Base-by-base conservation (phyloP, 2,888 invertebrate species). In the Quadriops clusia region DNA sequence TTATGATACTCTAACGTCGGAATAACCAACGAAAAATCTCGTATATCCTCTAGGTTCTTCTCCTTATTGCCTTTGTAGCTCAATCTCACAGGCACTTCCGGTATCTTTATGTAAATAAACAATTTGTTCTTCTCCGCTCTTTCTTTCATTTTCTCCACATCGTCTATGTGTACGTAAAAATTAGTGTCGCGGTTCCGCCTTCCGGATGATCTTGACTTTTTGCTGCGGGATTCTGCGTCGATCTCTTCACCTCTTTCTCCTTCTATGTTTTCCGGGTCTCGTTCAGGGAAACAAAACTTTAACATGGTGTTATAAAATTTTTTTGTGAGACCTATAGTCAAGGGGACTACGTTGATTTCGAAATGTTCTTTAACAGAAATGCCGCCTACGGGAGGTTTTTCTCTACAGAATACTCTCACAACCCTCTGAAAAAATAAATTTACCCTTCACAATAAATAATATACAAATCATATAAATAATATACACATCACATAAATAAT, bases 351-450 rank as follows among this genome's bases (percentile, higher is more conserved):
- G 63, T 95, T 95, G 41, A 97, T 91, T 66, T 98, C 98, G 59
- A 99, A 94, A 63, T 95, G 94, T 55, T 98, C 97, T 58, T 97
- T 98, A 8, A 98, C 91, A 0, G 93, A 86, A 45, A 98, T 98
- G 3, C 98, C 98, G n/a, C 94, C 95, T 4, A 97, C 97, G 0
- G 93, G 94, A 24, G 91, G 89, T 43, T 86, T 82, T 63, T 97
- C 97, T 36, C 94, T 72, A 47, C 97, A 95, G 62, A 94, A 90
- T 25, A 98, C 84, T 39, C 97, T 72, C 40, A 98, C 63, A 11
- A 94, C 89, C 51, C 91, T 77, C 64, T 63, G 58, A 41, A 53
- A 52, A 25, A 28, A 18, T 5, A 28, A 21, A n/a, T n/a, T n/a
- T n/a, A n/a, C n/a, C n/a, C n/a, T n/a, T n/a, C n/a, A n/a, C n/a